These are phyloP conservation scores for Spialia ferax DNA, from an alignment of 2,888 invertebrate species.

Conservation along the genomic window DNA sequence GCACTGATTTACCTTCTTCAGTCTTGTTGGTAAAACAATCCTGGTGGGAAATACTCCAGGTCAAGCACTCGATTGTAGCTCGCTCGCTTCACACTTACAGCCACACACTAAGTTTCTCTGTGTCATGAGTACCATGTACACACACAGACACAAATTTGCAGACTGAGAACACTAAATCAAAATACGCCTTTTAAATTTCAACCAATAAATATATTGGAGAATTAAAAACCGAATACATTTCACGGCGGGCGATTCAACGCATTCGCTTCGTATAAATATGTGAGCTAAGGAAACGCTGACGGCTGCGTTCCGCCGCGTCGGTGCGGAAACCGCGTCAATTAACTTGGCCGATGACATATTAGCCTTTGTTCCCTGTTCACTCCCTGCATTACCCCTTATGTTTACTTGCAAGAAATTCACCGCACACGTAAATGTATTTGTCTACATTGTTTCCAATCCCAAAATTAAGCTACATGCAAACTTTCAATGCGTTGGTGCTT, in stretches of 20 bases:
- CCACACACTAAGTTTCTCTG: no score
- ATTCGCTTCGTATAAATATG: slow-evolving; percentile 76
- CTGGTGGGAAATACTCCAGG: no score
- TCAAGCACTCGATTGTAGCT: no score
- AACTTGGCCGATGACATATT: slow-evolving; percentile 85
- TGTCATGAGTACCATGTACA: no score
- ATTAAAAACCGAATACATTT: slow-evolving; percentile 57
- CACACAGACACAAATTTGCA: no score
- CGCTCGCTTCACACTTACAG: no score
- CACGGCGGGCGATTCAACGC: slow-evolving; percentile 53
- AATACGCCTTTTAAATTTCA: no score
- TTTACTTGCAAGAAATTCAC: slow-evolving; percentile 68
- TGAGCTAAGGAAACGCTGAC: slow-evolving; percentile 79
- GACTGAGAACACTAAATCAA: no score
- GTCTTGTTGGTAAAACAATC: no score
- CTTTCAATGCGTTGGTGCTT: no score
- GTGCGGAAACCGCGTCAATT: slow-evolving; percentile 85
- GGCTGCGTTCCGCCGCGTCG: slow-evolving; percentile 80
- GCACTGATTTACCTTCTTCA: no score
- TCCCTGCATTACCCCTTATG: slow-evolving; percentile 47
- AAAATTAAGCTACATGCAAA: background rate
- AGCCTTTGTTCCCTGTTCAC: slow-evolving; percentile 77
- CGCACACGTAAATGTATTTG: slow-evolving; percentile 41
- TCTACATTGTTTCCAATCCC: slow-evolving; percentile 13
- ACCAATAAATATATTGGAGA: slow-evolving; percentile 38